Base-by-base conservation (phyloP, 2,888 invertebrate genomes). In the Lepidochrysops patricia region DNA sequence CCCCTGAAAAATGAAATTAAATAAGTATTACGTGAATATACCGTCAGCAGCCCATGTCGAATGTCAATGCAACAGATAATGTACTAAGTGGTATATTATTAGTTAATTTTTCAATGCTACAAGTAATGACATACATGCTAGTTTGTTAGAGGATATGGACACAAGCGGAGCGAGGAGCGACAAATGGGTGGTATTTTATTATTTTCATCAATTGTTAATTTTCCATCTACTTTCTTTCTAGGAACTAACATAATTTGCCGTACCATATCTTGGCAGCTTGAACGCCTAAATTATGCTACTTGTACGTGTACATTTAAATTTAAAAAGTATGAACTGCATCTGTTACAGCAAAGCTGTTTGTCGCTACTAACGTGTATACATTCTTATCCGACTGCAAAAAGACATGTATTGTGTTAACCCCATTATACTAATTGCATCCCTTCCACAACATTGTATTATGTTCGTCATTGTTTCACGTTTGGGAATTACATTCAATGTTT, bases 391-490 rank as follows among this genome's bases (percentile, higher is more conserved):
- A 29, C 29, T 29, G 54, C 29, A 15, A 54, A 54, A 54, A 29
- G 27, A 54, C 54, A 54, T 67, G 65, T 67, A 56, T 66, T 60
- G 29, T 57, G 60, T 32, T 61, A 63, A 61, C 57, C 57, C 60
- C 61, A 65, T 63, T 61, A 61, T 62, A 59, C 64, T 64, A 67
- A 64, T 63, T 60, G 63, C 57, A 54, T 48, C 32, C 60, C 63
- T 62, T 63, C 65, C 66, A 64, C 62, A 19, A 32, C 54, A 32
- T 32, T 54, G 54, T 29, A 4, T 32, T 19, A 37, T 43, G 43
- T 43, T 43, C 19, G 43, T 43, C 43, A 43, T 43, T 43, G 43
- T 43, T 43, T 43, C 9, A 43, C 9, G 43, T 43, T 43, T 43
- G 43, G 43, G 43, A 43, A 43, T 23, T 19, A 19, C 7, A 43